Evolutionary conservation across 2,888 invertebrate genomes (phyloP).

Genomic region (Acleris cristana): DNA sequence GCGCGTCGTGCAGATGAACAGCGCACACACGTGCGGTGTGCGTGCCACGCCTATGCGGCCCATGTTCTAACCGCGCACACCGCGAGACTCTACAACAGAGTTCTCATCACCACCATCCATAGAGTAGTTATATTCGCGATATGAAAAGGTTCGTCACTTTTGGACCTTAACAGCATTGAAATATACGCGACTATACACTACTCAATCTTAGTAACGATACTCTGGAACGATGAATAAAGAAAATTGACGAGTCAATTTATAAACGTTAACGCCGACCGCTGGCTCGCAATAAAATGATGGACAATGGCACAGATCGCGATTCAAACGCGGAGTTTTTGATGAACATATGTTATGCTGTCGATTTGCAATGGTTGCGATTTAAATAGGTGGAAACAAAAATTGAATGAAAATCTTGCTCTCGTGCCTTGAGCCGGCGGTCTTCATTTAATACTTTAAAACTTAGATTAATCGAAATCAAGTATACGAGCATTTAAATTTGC

Average conservation of each 20-base stretch:
- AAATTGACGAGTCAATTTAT: conserved; percentile 55
- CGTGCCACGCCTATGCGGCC: conserved; percentile 76
- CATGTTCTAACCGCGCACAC: conserved; percentile 63
- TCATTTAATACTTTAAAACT: conserved; percentile 47
- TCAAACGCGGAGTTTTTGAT: conserved; percentile 50
- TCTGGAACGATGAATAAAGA: background rate
- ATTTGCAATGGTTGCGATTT: conserved; percentile 43
- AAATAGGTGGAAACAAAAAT: conserved; percentile 54
- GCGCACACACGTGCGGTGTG: conserved; percentile 78
- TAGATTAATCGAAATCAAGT: conserved; percentile 56
- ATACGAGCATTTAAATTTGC: conserved; percentile 56
- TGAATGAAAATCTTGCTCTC: conserved; percentile 69
- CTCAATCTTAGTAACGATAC: background rate
- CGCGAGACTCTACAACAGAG: background rate
- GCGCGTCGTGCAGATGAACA: conserved; percentile 80
- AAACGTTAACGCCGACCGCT: conserved; percentile 58
- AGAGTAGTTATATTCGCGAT: no score
- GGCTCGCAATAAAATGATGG: conserved; percentile 64
- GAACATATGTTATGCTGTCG: conserved; percentile 40
- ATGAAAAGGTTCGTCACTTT: no score
- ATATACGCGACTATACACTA: no score
- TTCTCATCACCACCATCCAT: no score
- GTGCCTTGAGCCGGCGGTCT: conserved; percentile 76
- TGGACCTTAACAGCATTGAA: no score
- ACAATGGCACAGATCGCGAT: conserved; percentile 70